Evolutionary conservation across 1,140 invertebrate genomes (phyloP).

Genomic region (Papilio polyxenes): DNA sequence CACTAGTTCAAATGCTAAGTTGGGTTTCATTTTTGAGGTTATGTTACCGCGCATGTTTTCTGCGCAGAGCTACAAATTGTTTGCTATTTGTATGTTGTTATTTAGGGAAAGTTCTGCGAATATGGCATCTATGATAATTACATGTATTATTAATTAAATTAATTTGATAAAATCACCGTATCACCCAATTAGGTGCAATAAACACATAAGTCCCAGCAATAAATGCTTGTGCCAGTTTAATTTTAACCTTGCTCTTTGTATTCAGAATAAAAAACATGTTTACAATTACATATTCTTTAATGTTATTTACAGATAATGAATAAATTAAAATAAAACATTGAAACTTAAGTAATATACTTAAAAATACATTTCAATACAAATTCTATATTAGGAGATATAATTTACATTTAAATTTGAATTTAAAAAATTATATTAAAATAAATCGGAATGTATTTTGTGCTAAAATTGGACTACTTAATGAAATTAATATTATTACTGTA

Average conservation of each 20-base stretch:
- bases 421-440: no score
- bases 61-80: slow-evolving; percentile 55
- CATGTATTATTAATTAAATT: no score
- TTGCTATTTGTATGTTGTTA: slow-evolving; percentile 7
- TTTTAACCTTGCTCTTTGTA: not conserved
- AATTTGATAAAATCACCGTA: not conserved
- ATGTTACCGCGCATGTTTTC: slow-evolving; percentile 57
- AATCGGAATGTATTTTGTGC: not conserved
- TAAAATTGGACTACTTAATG: not conserved
- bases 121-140: no score
- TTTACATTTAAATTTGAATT: no score
- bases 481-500: no score
- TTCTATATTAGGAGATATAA: no score
- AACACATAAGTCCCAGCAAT: not conserved
- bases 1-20: slow-evolving; percentile 29
- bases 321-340: slow-evolving; percentile 1
- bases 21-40: slow-evolving; percentile 32
- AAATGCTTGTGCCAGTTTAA: not conserved
- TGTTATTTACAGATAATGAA: not conserved
- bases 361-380: not conserved
- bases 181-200: not conserved
- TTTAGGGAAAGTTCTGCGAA: no score
- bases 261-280: not conserved
- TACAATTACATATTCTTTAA: not conserved
- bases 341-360: not conserved